These are phyloP conservation scores for Zootoca vivipara DNA, from an alignment of 2,113 vertebrate genomes.

Conservation along the genomic window DNA sequence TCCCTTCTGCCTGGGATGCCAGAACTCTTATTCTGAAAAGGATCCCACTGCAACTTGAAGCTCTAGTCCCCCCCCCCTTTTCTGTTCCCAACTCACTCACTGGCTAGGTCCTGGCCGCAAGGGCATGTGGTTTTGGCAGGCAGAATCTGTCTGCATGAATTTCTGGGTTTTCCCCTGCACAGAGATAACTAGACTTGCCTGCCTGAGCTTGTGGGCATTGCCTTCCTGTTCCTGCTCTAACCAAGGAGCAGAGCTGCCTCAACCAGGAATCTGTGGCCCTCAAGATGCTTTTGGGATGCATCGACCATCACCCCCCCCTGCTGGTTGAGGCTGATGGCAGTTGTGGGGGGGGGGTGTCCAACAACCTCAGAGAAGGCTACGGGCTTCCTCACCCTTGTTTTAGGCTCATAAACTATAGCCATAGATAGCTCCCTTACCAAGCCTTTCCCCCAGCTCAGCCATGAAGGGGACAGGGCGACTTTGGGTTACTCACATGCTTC, in stretches of 20 bases:
- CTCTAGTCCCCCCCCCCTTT: neutral
- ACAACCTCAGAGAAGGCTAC: too few relatives aligned
- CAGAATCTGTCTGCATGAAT: neutral
- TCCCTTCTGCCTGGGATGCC: neutral
- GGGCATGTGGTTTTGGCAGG: neutral
- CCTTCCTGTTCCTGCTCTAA: neutral
- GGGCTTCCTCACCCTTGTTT: too few relatives aligned
- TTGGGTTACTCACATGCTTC: too few relatives aligned
- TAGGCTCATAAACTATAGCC: too few relatives aligned
- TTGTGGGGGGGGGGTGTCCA: too few relatives aligned
- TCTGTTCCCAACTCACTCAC: neutral
- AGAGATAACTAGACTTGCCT: neutral
- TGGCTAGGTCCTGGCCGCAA: neutral
- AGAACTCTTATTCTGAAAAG: slow-evolving; percentile 62
- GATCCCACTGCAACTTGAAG: neutral
- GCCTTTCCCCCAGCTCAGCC: too few relatives aligned
- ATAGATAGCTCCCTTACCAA: too few relatives aligned
- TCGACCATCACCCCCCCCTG: too few relatives aligned
- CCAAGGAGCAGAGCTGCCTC: neutral
- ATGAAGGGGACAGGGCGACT: too few relatives aligned
- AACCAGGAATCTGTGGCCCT: too few relatives aligned
- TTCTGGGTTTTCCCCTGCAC: neutral
- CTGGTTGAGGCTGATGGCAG: too few relatives aligned
- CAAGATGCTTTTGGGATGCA: too few relatives aligned
- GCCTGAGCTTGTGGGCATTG: neutral